These are phyloP conservation scores for Drosophila simulans DNA, from an alignment of 1,140 invertebrate species.

Conservation along the genomic window DNA sequence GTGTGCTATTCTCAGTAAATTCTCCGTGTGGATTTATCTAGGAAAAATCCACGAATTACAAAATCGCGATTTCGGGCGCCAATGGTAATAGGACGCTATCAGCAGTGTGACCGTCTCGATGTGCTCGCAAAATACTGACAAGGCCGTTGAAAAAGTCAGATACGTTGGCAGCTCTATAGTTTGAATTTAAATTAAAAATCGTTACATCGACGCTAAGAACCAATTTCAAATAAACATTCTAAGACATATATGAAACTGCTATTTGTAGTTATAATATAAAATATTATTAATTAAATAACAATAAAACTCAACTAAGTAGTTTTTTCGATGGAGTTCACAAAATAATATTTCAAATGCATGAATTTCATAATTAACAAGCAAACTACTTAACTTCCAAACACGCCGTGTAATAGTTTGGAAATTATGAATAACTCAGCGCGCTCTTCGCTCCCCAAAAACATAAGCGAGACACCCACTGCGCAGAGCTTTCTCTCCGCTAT, in stretches of 20 bases:
- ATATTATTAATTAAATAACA: too few relatives aligned
- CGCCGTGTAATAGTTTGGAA: too few relatives aligned
- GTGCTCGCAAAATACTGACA: background rate
- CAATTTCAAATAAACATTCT: background rate
- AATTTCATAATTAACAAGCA: too few relatives aligned
- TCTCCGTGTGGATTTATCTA: background rate
- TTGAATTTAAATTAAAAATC: background rate
- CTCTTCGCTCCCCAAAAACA: background rate
- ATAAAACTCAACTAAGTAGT: too few relatives aligned
- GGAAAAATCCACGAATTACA: conserved; percentile 31
- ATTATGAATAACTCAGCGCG: background rate
- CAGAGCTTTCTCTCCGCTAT: conserved; percentile 44
- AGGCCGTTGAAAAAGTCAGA: background rate
- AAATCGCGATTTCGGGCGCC: conserved; percentile 24
- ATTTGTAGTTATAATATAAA: too few relatives aligned
- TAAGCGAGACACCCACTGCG: conserved; percentile 6
- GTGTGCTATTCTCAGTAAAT: background rate
- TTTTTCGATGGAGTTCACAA: too few relatives aligned
- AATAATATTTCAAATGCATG: too few relatives aligned
- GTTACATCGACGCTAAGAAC: background rate
- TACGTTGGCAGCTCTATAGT: background rate
- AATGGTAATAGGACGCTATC: conserved; percentile 30
- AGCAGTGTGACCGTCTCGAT: background rate
- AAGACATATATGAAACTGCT: background rate
- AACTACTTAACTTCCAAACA: too few relatives aligned